Evolutionary conservation across 2,113 vertebrate species (phyloP).

Genomic region (Paracanthobrama guichenoti): DNA sequence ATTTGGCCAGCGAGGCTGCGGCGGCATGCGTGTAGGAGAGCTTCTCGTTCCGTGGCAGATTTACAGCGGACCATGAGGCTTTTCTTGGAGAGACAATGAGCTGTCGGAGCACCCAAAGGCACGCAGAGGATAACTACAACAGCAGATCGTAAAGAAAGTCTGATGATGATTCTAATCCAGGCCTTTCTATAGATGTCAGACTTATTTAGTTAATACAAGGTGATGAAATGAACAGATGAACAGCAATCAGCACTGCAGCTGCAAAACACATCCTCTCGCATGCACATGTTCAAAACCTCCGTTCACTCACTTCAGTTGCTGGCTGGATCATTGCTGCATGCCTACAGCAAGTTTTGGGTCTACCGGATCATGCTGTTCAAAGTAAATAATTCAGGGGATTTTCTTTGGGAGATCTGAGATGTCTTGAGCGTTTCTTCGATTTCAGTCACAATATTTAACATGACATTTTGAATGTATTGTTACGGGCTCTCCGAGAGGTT

Average conservation of each 20-base stretch:
- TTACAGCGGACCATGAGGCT: slow-evolving; percentile 55
- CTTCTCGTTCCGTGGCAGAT: slow-evolving; percentile 59
- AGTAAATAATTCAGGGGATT: not conserved
- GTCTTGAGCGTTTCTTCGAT: slow-evolving; percentile 4
- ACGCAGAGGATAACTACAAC: slow-evolving; percentile 51
- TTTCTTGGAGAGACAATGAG: slow-evolving; percentile 51
- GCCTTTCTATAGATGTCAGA: slow-evolving; percentile 27
- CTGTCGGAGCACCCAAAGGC: slow-evolving; percentile 52
- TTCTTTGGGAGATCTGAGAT: slow-evolving; percentile 10
- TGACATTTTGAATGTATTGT: slow-evolving; percentile 19
- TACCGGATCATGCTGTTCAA: not conserved
- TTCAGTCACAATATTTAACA: slow-evolving; percentile 13
- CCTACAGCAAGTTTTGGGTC: not conserved
- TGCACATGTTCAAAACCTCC: not conserved
- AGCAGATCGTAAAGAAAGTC: slow-evolving; percentile 48
- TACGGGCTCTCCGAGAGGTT: slow-evolving; percentile 17
- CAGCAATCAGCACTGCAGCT: slow-evolving; percentile 44
- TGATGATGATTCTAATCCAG: not conserved
- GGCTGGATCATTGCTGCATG: slow-evolving; percentile 1
- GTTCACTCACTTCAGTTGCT: not conserved
- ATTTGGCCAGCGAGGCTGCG: slow-evolving; percentile 51
- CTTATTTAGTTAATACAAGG: slow-evolving; percentile 36
- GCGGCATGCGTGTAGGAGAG: slow-evolving; percentile 45
- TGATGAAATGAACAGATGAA: slow-evolving; percentile 58
- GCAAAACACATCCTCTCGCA: slow-evolving; percentile 35